phyloP scores from a whole-genome alignment of 2,888 invertebrate genomes.

The Galeopsomyia nigrocyanea region DNA sequence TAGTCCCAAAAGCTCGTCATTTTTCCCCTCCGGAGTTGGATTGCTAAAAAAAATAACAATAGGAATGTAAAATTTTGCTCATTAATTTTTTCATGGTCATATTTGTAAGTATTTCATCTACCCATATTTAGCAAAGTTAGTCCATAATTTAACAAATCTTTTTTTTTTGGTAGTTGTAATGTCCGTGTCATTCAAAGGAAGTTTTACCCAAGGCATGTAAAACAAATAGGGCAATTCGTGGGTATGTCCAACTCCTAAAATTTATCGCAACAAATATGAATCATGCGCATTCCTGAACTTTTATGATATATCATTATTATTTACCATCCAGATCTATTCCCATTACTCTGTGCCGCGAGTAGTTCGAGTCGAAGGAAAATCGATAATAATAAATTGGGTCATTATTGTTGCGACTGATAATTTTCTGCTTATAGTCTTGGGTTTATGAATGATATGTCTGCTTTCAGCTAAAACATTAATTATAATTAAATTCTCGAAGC shows the following conservation, averaged over 20 bases:
- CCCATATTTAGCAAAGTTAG: not conserved
- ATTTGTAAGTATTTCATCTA: not conserved
- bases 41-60: slow-evolving; percentile 20
- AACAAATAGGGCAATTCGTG: slow-evolving; percentile 30
- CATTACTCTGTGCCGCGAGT: too few relatives aligned
- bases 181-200: not conserved
- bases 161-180: not conserved
- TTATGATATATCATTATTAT: too few relatives aligned
- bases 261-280: not conserved
- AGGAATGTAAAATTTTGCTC: not conserved
- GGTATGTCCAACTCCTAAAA: slow-evolving; percentile 25
- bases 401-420: too few relatives aligned
- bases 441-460: slow-evolving; percentile 11
- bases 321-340: too few relatives aligned
- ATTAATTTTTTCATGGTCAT: too few relatives aligned
- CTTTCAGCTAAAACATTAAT: not conserved
- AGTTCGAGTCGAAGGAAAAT: too few relatives aligned
- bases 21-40: slow-evolving; percentile 23
- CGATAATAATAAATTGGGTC: too few relatives aligned
- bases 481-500: not conserved
- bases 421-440: slow-evolving; percentile 19
- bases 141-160: slow-evolving; percentile 8
- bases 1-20: not conserved
- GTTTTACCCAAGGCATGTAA: not conserved
- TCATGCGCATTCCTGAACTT: not conserved